A percentile compares a stretch with the other conserved stretches of the same genome.
These are phyloP conservation scores for Cephalopterus ornatus DNA, from an alignment of 2,113 vertebrate genomes.

Conservation along the genomic window DNA sequence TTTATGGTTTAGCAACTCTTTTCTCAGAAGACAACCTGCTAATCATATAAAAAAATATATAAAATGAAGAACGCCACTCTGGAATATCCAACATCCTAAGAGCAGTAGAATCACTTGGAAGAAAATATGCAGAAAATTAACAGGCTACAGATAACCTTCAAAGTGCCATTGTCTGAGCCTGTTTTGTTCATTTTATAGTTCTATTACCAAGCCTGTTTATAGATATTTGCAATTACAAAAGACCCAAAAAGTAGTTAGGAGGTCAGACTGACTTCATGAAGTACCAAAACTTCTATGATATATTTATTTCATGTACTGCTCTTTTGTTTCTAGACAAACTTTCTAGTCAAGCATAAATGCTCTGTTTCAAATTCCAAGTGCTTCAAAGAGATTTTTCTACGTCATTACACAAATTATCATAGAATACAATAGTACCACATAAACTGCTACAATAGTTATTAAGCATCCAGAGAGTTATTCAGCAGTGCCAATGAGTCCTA, in stretches of 20 bases:
- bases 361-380: not conserved
- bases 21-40: not conserved
- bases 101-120: not conserved
- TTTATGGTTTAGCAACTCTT: not conserved
- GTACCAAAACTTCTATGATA: not conserved
- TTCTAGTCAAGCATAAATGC: not conserved
- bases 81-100: not conserved
- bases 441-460: not conserved
- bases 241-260: not conserved
- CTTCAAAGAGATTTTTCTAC: not conserved
- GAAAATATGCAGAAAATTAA: not conserved
- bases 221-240: not conserved
- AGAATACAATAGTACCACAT: not conserved
- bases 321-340: not conserved
- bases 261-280: not conserved
- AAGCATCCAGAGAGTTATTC: not conserved
- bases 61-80: not conserved
- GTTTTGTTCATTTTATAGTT: not conserved
- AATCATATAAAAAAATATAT: not conserved
- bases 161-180: not conserved
- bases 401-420: not conserved
- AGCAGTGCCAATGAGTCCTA: not conserved
- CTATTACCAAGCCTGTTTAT: not conserved
- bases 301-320: not conserved
- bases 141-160: not conserved